A percentile compares a stretch with the other conserved stretches of the same genome.
phyloP scores from a whole-genome alignment of 1,140 invertebrate genomes.

The Dermatophagoides farinae region DNA sequence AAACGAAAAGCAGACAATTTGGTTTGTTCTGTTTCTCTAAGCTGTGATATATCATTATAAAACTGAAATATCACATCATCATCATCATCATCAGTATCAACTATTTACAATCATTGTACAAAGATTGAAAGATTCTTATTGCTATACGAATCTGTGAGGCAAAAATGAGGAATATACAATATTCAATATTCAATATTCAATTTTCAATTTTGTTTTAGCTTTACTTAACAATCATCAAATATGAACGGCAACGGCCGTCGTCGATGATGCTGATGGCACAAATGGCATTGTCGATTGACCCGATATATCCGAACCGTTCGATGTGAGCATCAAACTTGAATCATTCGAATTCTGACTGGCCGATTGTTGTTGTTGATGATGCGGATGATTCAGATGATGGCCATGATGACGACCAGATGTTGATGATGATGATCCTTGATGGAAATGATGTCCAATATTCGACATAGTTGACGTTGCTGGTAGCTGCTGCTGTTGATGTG shows the following conservation, averaged over 20 bases:
- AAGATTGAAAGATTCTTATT: too few species aligned
- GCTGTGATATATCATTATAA: too few species aligned
- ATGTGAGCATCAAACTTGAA: neutral
- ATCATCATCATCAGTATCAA: too few species aligned
- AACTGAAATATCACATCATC: too few species aligned
- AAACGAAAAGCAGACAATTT: too few species aligned
- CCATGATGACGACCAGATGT: neutral
- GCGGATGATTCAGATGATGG: neutral
- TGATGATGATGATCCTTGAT: neutral
- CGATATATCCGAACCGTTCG: neutral
- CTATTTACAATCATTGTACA: too few species aligned
- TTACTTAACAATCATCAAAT: neutral
- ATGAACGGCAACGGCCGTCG: slow-evolving; percentile 3
- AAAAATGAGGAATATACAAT: too few species aligned
- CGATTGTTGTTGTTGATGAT: neutral
- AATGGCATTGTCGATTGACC: neutral
- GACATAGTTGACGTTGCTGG: neutral
- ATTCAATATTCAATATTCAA: too few species aligned
- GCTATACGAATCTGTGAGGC: too few species aligned
- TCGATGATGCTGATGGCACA: slow-evolving; percentile 5
- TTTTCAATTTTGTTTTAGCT: neutral
- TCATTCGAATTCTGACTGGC: neutral
- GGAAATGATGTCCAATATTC: neutral
- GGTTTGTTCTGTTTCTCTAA: too few species aligned
- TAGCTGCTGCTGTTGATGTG: neutral